These are phyloP conservation scores for Oreochromis mossambicus DNA, from an alignment of 2,797 vertebrate species.

Conservation along the genomic window DNA sequence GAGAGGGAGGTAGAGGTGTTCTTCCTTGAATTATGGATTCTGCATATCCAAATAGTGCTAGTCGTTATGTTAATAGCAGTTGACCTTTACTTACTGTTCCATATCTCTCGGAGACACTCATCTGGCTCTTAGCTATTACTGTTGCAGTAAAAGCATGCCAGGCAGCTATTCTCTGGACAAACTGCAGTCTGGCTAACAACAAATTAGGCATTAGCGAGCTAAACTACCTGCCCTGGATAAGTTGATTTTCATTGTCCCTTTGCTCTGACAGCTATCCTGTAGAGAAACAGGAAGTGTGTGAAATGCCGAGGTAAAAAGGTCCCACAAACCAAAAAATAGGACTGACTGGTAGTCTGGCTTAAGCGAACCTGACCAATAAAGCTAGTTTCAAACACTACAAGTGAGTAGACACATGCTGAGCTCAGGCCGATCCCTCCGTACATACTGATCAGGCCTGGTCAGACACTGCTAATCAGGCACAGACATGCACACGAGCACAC, in stretches of 20 bases:
- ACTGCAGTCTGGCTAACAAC: slow-evolving; percentile 18
- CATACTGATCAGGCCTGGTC: slow-evolving; percentile 24
- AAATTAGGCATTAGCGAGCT: slow-evolving; percentile 21
- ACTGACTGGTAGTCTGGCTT: background rate
- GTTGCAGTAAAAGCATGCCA: slow-evolving; percentile 34
- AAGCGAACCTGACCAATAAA: background rate
- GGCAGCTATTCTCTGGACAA: slow-evolving; percentile 30
- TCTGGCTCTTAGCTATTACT: slow-evolving; percentile 40
- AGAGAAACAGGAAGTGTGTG: background rate
- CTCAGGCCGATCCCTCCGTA: background rate
- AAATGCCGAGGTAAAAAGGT: background rate
- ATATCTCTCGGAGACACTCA: slow-evolving; percentile 60
- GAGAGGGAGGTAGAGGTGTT: slow-evolving; percentile 29
- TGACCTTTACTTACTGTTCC: slow-evolving; percentile 71
- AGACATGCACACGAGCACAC: background rate
- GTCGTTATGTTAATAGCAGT: slow-evolving; percentile 63
- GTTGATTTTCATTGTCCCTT: background rate
- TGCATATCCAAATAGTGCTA: slow-evolving; percentile 68
- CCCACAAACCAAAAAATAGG: background rate
- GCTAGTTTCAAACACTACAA: background rate
- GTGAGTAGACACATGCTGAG: background rate
- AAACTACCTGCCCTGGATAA: background rate
- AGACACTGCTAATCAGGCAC: slow-evolving; percentile 43
- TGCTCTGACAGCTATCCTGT: background rate
- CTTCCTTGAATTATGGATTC: slow-evolving; percentile 67